Conservation (phyloP, 2,888 invertebrate genomes). For the Ophion obscuratus region DNA sequence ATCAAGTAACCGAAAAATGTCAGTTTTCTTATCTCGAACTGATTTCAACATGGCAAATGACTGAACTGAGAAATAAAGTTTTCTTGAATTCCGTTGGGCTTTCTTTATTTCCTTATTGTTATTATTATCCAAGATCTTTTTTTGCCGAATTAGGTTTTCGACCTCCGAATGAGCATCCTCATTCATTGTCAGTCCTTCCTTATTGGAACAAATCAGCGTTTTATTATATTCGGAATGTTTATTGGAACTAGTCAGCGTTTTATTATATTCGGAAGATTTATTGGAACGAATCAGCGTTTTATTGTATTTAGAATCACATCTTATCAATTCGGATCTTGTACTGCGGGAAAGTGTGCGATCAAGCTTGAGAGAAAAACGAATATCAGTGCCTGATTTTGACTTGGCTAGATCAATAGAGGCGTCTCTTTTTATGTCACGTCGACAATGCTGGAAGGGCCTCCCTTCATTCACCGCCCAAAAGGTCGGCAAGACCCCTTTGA, state of each 20-base stretch:
- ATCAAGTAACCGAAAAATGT: too few species aligned
- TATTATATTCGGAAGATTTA: background rate
- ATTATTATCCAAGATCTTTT: background rate
- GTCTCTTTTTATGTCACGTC: background rate
- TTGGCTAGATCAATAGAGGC: background rate
- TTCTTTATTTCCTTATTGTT: background rate
- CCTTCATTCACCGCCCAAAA: background rate
- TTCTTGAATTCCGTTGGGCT: background rate
- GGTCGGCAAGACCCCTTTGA: conserved; percentile 10
- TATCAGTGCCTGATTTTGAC: background rate
- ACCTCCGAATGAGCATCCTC: background rate
- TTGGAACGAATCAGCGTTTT: background rate
- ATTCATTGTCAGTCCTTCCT: background rate
- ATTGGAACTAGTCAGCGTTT: background rate
- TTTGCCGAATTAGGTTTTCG: background rate
- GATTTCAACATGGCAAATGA: too few species aligned
- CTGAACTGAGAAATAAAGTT: background rate
- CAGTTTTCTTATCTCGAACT: too few species aligned
- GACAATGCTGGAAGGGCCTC: background rate
- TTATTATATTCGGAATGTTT: background rate
- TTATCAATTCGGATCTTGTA: background rate
- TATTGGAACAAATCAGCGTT: background rate
- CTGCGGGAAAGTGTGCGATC: background rate
- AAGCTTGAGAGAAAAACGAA: background rate
- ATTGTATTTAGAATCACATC: background rate